Percentiles rank a stretch among this genome's conserved stretches.
These are phyloP conservation scores for Cerceris ruficornis DNA, from an alignment of 2,888 invertebrate species.

Conservation along the genomic window DNA sequence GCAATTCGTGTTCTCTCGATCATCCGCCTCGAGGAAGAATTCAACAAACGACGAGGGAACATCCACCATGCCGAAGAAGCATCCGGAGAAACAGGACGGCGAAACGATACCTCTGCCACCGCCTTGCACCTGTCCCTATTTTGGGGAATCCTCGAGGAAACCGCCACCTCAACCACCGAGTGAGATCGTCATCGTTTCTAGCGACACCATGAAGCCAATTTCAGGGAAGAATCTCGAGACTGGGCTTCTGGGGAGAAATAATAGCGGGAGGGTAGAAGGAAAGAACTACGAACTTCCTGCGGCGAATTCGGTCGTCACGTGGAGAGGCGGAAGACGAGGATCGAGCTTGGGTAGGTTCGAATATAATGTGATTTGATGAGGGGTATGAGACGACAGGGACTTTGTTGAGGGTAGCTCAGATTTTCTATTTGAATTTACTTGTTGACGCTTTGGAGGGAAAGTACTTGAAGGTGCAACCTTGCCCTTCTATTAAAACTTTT, in stretches of 20 bases:
- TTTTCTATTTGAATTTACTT: too few species aligned
- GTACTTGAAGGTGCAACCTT: too few species aligned
- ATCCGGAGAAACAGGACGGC: slow-evolving; percentile 22
- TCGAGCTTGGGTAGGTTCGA: slow-evolving; percentile 87
- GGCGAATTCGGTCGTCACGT: slow-evolving; percentile 86
- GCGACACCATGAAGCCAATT: slow-evolving; percentile 82
- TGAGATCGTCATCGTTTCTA: slow-evolving; percentile 84
- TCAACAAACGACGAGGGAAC: slow-evolving; percentile 50
- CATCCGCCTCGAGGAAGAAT: slow-evolving; percentile 48
- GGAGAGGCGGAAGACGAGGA: slow-evolving; percentile 87
- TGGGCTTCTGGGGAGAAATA: slow-evolving; percentile 48
- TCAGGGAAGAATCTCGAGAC: slow-evolving; percentile 50
- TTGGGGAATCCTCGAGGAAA: slow-evolving; percentile 86
- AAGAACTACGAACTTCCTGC: slow-evolving; percentile 73
- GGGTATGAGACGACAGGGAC: too few species aligned
- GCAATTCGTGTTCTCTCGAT: slow-evolving; percentile 65
- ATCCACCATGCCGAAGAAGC: slow-evolving; percentile 9
- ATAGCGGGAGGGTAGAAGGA: slow-evolving; percentile 82
- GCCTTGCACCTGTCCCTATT: slow-evolving; percentile 92
- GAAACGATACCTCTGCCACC: slow-evolving; percentile 83
- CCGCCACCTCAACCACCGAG: slow-evolving; percentile 80
- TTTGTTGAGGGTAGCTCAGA: too few species aligned
- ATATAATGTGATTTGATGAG: too few species aligned
- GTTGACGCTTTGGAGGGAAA: too few species aligned
- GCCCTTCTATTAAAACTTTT: too few species aligned